Percentiles rank a stretch among this genome's conserved stretches.
Conservation (phyloP, 1,140 invertebrate genomes). For the Sitophilus oryzae region DNA sequence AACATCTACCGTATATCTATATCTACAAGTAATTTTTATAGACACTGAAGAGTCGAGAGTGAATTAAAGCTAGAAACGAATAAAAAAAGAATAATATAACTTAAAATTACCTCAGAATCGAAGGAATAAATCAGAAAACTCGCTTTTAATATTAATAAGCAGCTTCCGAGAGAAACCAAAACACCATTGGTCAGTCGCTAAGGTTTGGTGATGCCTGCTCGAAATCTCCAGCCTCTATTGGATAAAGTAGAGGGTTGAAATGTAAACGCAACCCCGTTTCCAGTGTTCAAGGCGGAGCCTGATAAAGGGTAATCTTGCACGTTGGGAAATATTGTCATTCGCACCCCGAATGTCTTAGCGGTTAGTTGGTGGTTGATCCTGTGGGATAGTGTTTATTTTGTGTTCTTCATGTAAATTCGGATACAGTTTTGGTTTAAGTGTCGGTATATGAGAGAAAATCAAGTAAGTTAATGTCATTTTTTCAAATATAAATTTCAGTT, state of each 20-base stretch:
- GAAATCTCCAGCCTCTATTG: conserved; percentile 28
- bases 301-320: conserved; percentile 30
- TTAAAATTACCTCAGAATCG: conserved; percentile 15
- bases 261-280: conserved; percentile 35
- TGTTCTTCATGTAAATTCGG: no score
- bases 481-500: no score
- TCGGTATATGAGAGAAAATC: no score
- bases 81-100: conserved; percentile 7
- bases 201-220: conserved; percentile 29
- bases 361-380: background rate
- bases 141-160: conserved; percentile 24
- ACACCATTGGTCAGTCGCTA: conserved; percentile 33
- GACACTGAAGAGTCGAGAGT: background rate
- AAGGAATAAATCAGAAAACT: conserved; percentile 18
- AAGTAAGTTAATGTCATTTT: no score
- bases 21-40: conserved; percentile 1
- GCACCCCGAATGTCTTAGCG: conserved; percentile 16
- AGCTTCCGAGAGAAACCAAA: conserved; percentile 18
- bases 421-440: no score
- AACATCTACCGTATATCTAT: background rate
- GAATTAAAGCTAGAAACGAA: conserved; percentile 8
- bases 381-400: no score
- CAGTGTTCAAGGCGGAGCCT: conserved; percentile 32
- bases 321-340: conserved; percentile 29
- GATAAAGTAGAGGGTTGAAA: conserved; percentile 30